These are phyloP conservation scores for Meandrina meandrites DNA, from an alignment of 92 coral and sea anemone species.

Conservation along the genomic window DNA sequence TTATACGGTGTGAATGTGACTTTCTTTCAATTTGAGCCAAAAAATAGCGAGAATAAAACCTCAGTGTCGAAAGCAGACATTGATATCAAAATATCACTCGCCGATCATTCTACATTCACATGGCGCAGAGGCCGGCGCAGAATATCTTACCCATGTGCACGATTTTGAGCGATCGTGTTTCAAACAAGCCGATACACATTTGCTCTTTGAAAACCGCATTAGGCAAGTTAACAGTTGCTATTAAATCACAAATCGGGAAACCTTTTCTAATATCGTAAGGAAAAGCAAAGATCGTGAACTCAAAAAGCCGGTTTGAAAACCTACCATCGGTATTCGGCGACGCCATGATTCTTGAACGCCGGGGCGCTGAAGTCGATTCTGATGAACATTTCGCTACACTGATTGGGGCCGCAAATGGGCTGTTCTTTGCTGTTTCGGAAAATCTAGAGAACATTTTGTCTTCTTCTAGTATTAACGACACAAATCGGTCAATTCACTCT, in stretches of 20 bases:
- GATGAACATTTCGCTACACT: constrained; percentile 80
- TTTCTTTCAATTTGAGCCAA: not conserved
- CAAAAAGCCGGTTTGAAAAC: constrained; percentile 33
- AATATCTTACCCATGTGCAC: not conserved
- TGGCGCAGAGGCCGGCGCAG: not conserved
- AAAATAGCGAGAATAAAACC: not conserved
- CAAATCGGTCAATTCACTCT: constrained; percentile 33
- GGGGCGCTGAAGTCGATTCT: constrained; percentile 45
- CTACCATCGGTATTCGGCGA: constrained; percentile 64
- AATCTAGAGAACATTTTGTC: constrained; percentile 86
- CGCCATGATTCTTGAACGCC: constrained; percentile 80
- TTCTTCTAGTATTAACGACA: constrained; percentile 22
- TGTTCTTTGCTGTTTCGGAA: constrained; percentile 85
- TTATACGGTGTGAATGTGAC: not conserved
- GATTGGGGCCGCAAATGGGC: constrained; percentile 79
- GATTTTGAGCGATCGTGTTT: constrained; percentile 8
- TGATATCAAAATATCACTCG: constrained; percentile 3
- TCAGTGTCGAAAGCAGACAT: not conserved
- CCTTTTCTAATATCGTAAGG: not conserved
- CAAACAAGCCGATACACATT: not conserved
- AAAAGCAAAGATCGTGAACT: not conserved
- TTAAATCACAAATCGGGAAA: not conserved
- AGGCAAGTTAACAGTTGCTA: not conserved
- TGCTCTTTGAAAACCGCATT: not conserved
- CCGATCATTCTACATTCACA: constrained; percentile 2